Evolutionary conservation across 2,113 vertebrate species (phyloP), one percentile per base, ranked within the genome.

Genomic region (Aleadryas rufinucha): DNA sequence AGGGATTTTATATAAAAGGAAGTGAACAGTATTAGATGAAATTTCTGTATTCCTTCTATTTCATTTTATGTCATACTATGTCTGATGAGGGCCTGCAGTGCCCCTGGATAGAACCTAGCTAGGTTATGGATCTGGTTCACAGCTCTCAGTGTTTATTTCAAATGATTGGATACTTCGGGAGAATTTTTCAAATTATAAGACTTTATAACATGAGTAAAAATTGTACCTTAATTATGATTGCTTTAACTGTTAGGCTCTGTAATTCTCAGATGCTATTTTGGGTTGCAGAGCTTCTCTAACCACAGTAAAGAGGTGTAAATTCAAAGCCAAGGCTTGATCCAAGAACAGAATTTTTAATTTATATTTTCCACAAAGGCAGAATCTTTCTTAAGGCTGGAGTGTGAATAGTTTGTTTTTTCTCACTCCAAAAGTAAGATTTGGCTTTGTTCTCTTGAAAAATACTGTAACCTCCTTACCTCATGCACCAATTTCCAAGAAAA

Each of bases 251-350:
- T 94, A 49, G 45, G 20, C 39, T 77, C 21, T 80, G 41, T 87
- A 66, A 68, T 84, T 90, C 60, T 88, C 4, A 10, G 47, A 49
- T 75, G 39, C 30, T 86, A 30, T 83, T 96, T 71, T 93, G 56
- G 71, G 54, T 86, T 74, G 41, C 72, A 75, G 47, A 59, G 27
- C 65, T 96, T 78, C 45, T 82, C 27, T 69, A 92, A 79, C 74
- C 74, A 94, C 82, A 84, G 39, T 87, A 92, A 88, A 45, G 88
- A 81, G 50, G 26, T 93, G 41, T 35, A 83, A 91, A 91, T 87
- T 87, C 86, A 87, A 12, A 11, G 21, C 21, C 18, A 45, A 93
- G 47, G 17, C 27, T 80, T 53, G 45, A 61, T 89, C 66, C 47
- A 93, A 82, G 65, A 79, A 45, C 18, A 93, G 63, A 82, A 45